A percentile compares a stretch with the other conserved stretches of the same genome.
These are phyloP conservation scores for Siphamia tubifer DNA, from an alignment of 2,113 vertebrate species.

Conservation along the genomic window DNA sequence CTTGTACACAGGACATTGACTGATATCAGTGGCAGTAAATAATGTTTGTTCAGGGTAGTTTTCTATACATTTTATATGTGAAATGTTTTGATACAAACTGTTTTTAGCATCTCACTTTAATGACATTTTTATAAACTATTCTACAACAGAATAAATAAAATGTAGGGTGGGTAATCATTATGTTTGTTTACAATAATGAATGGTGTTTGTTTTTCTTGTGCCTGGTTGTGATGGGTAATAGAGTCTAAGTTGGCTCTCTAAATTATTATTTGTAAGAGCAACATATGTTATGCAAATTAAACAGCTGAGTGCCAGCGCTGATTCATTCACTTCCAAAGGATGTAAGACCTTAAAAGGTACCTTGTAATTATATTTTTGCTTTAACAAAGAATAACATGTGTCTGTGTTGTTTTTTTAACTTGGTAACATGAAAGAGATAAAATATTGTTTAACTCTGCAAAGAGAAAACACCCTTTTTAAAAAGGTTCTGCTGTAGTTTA, in stretches of 20 bases:
- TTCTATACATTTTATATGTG: constrained; percentile 8
- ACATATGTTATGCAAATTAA: constrained; percentile 16
- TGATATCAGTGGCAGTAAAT: constrained; percentile 6
- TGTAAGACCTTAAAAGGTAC: constrained; percentile 3
- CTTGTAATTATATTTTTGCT: constrained; percentile 33
- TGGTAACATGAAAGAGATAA: background rate
- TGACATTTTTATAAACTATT: constrained; percentile 50
- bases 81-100: constrained; percentile 22
- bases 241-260: background rate
- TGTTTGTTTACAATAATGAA: constrained; percentile 14
- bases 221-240: constrained; percentile 5
- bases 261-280: constrained; percentile 4
- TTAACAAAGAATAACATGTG: background rate
- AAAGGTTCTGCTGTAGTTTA: background rate
- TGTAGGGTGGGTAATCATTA: background rate
- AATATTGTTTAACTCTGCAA: background rate
- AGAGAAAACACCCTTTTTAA: no score
- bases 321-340: background rate
- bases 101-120: background rate
- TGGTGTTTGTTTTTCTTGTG: constrained; percentile 3
- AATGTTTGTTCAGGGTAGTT: constrained; percentile 1
- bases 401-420: background rate
- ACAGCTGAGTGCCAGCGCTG: background rate
- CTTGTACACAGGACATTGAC: background rate
- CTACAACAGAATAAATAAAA: constrained; percentile 6